These are phyloP conservation scores for Theocolax elegans DNA, from an alignment of 1,140 invertebrate species.

Conservation along the genomic window DNA sequence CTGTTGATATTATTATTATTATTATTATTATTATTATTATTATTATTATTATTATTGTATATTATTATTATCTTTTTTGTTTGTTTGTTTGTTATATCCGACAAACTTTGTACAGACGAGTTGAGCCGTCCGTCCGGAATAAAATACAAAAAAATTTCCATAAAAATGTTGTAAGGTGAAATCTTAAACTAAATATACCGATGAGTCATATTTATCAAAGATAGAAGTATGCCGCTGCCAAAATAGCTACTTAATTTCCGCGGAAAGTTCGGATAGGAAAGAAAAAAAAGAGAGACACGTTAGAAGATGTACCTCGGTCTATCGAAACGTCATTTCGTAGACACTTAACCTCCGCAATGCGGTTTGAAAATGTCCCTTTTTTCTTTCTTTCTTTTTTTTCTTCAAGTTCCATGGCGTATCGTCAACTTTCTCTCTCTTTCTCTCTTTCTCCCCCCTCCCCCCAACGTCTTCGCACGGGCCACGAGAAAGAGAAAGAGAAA, in stretches of 20 bases:
- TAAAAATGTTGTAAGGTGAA: no score
- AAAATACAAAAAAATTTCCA: no score
- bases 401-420: not conserved
- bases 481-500: constrained; percentile 13
- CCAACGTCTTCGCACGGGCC: not conserved
- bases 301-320: no score
- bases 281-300: not conserved
- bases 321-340: not conserved
- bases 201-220: constrained; percentile 3
- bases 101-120: no score
- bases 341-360: not conserved
- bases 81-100: no score
- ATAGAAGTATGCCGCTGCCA: not conserved
- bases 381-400: not conserved
- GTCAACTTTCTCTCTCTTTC: not conserved
- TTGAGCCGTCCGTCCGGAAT: no score
- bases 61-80: no score
- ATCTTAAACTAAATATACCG: constrained; percentile 10
- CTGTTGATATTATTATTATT: no score
- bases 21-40: no score
- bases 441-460: not conserved
- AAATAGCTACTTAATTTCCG: constrained; percentile 3
- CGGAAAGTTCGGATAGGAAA: not conserved
- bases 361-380: not conserved
- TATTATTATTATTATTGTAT: no score